Conservation (phyloP, 2,113 vertebrate species). For the Columbina picui region DNA sequence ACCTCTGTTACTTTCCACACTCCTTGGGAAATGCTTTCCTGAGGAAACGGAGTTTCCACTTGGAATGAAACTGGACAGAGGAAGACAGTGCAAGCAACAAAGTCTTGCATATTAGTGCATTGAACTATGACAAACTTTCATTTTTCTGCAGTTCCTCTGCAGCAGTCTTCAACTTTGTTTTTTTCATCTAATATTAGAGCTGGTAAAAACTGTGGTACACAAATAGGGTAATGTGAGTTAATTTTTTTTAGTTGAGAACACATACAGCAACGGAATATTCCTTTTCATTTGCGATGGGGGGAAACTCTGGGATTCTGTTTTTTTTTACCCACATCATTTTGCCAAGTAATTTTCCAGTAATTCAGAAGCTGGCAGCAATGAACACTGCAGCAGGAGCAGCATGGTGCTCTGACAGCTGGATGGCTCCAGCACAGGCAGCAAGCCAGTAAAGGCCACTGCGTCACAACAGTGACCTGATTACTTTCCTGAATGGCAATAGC, state of each 20-base stretch:
- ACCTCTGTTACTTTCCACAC: neutral
- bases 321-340: neutral
- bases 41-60: neutral
- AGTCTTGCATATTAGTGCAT: neutral
- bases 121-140: neutral
- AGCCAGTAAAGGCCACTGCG: conserved; percentile 8
- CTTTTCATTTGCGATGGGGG: neutral
- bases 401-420: conserved; percentile 8
- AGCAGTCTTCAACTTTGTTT: neutral
- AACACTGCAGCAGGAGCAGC: conserved; percentile 11
- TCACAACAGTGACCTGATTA: neutral
- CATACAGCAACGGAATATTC: conserved; percentile 6
- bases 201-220: neutral
- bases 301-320: conserved; percentile 12
- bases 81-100: neutral
- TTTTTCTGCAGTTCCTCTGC: neutral
- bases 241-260: neutral
- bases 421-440: neutral
- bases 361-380: neutral
- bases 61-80: neutral
- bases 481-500: neutral
- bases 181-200: neutral
- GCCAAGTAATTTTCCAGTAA: conserved; percentile 48
- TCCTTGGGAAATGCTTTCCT: neutral
- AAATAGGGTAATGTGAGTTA: neutral